Evolutionary conservation across 2,888 invertebrate species (phyloP).

Genomic region (Galeruca laticollis): DNA sequence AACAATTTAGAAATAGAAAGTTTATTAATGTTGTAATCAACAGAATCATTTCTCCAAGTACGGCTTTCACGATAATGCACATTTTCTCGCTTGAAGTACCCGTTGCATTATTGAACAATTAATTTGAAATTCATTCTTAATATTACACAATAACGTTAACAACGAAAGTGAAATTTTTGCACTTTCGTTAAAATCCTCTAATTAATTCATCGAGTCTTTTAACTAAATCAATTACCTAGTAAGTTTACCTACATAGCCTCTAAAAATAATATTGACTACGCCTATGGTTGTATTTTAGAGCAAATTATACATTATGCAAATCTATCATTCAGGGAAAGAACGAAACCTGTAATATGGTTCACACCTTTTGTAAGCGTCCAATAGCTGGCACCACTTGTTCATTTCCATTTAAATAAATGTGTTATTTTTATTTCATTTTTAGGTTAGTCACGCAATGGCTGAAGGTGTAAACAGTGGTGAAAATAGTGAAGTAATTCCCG

Average conservation of each 20-base stretch:
- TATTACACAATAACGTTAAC: constrained; percentile 35
- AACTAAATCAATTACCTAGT: background rate
- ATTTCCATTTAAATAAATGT: background rate
- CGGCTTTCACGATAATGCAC: constrained; percentile 46
- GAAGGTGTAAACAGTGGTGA: constrained; percentile 36
- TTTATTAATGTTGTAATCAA: constrained; percentile 41
- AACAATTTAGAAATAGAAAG: constrained; percentile 47
- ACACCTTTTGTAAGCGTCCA: background rate
- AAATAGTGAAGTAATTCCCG: constrained; percentile 41
- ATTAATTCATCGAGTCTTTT: too few relatives aligned
- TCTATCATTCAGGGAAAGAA: background rate
- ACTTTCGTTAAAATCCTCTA: background rate
- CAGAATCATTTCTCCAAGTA: constrained; percentile 43
- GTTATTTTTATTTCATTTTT: constrained; percentile 24
- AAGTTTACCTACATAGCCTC: background rate
- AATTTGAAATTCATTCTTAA: constrained; percentile 42
- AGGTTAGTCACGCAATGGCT: constrained; percentile 38
- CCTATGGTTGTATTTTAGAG: background rate
- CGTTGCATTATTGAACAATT: constrained; percentile 42
- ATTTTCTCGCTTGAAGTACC: constrained; percentile 44
- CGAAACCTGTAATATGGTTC: constrained; percentile 7
- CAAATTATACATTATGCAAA: background rate
- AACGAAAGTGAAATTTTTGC: constrained; percentile 30
- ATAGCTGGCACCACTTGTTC: background rate
- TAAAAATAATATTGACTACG: background rate